Conservation (phyloP, 2,113 vertebrate genomes). For the Neogale vison region DNA sequence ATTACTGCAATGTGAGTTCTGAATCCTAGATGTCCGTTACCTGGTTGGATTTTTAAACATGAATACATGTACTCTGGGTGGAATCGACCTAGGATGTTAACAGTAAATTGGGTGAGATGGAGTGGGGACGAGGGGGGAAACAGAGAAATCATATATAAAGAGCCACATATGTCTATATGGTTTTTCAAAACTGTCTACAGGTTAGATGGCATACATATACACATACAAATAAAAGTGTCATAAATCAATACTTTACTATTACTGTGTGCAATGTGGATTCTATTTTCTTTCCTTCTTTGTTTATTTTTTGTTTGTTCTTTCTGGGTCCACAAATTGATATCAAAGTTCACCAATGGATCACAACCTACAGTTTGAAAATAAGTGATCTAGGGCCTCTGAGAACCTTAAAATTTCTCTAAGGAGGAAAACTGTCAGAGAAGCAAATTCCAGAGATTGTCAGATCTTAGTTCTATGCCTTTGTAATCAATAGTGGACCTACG, state of each 20-base stretch:
- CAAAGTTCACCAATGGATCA: background rate
- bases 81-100: background rate
- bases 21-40: background rate
- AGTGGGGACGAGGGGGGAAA: background rate
- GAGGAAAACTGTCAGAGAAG: background rate
- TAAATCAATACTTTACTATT: conserved; percentile 4
- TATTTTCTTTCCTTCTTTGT: background rate
- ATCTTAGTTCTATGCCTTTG: background rate
- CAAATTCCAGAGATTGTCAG: background rate
- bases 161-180: background rate
- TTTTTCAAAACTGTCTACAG: background rate
- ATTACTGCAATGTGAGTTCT: background rate
- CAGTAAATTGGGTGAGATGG: background rate
- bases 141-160: background rate
- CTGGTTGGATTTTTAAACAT: background rate
- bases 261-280: background rate
- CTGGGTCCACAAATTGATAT: background rate
- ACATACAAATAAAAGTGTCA: background rate
- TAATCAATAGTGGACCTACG: background rate
- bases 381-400: background rate
- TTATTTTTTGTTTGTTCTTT: background rate
- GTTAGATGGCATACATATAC: background rate
- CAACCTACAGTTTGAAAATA: conserved; percentile 14
- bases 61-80: background rate
- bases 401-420: background rate